phyloP scores from a whole-genome alignment of 2,113 vertebrate species.

The Chelonoidis abingdonii region DNA sequence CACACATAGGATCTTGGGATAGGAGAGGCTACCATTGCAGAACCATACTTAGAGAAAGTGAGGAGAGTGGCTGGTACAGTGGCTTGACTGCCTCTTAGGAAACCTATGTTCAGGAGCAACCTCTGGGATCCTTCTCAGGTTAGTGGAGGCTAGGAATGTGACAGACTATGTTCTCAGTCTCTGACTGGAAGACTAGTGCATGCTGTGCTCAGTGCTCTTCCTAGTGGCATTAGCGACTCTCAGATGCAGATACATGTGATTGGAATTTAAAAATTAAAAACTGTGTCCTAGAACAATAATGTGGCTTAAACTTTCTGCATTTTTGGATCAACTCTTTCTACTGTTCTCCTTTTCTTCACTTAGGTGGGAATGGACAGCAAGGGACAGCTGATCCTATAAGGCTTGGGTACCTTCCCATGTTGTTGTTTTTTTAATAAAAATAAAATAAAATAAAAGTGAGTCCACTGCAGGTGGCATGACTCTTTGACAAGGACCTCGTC shows the following conservation, averaged over 20 bases:
- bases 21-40: constrained; percentile 44
- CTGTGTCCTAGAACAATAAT: neutral
- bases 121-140: constrained; percentile 33
- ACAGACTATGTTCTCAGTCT: neutral
- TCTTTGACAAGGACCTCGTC: constrained; percentile 36
- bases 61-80: constrained; percentile 33
- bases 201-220: neutral
- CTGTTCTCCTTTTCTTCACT: constrained; percentile 68
- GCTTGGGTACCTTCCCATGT: constrained; percentile 59
- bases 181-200: neutral
- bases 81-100: constrained; percentile 47
- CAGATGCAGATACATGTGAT: neutral
- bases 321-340: constrained; percentile 71
- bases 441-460: constrained; percentile 54
- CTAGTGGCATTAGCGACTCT: neutral
- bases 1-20: constrained; percentile 16
- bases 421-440: constrained; percentile 21
- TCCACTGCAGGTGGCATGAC: constrained; percentile 29
- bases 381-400: constrained; percentile 68
- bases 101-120: constrained; percentile 34
- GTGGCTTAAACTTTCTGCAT: neutral
- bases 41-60: constrained; percentile 36
- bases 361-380: constrained; percentile 68
- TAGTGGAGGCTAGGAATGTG: neutral
- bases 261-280: neutral